A percentile compares a stretch with the other conserved stretches of the same genome.
Conservation (phyloP, 2,888 invertebrate species). For the Rhaphigaster nebulosa region DNA sequence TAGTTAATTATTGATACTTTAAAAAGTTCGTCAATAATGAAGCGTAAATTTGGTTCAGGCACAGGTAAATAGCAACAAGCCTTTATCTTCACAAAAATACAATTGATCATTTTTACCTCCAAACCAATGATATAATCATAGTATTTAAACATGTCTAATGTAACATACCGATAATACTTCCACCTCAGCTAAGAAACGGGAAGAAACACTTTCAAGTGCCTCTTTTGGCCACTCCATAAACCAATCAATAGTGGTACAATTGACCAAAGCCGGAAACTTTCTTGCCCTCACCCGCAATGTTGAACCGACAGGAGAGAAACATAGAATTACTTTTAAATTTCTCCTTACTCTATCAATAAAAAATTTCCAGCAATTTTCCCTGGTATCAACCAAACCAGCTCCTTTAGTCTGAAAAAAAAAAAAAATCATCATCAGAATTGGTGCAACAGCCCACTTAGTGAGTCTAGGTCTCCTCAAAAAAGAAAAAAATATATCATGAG, state of each 20-base stretch:
- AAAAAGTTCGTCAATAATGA: too few relatives aligned
- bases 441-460: not conserved
- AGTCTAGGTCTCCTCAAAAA: too few relatives aligned
- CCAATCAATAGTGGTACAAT: conserved; percentile 95
- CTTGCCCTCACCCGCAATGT: conserved; percentile 88
- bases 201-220: conserved; percentile 90
- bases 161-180: conserved; percentile 77
- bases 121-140: not conserved
- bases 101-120: too few relatives aligned
- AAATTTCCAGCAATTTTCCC: conserved; percentile 95
- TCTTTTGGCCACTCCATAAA: conserved; percentile 97
- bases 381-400: conserved; percentile 84
- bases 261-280: conserved; percentile 94
- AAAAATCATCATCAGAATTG: not conserved
- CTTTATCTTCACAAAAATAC: too few relatives aligned
- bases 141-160: not conserved
- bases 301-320: conserved; percentile 95
- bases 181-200: conserved; percentile 83
- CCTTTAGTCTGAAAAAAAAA: conserved; percentile 76
- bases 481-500: not conserved
- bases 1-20: too few relatives aligned
- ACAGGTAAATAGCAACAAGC: too few relatives aligned
- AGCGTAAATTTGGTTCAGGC: too few relatives aligned
- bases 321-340: conserved; percentile 84
- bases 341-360: conserved; percentile 91